A percentile compares a stretch with the other conserved stretches of the same genome.
Evolutionary conservation across 2,888 invertebrate species (phyloP).

Genomic region (Poecilobothrus nobilitatus): DNA sequence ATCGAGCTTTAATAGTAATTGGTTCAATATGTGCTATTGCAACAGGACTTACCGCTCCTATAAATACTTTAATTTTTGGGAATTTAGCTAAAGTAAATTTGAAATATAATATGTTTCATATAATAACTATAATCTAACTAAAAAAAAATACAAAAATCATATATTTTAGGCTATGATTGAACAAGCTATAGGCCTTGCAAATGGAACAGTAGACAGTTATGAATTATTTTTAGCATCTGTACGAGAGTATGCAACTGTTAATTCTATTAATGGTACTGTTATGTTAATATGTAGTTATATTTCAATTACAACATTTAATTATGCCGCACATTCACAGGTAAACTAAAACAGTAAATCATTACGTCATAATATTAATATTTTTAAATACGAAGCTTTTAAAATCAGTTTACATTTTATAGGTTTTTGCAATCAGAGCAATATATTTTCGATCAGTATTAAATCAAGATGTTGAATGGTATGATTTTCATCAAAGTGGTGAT

Average conservation of each 20-base stretch:
- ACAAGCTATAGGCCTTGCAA: slow-evolving; percentile 28
- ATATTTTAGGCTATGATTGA: slow-evolving; percentile 38
- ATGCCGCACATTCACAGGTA: slow-evolving; percentile 62
- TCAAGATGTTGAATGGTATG: slow-evolving; percentile 69
- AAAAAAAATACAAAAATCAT: too few species aligned
- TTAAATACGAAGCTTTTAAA: too few species aligned
- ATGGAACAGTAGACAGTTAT: slow-evolving; percentile 26
- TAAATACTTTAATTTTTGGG: slow-evolving; percentile 61
- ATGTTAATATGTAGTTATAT: slow-evolving; percentile 56
- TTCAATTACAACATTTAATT: slow-evolving; percentile 60
- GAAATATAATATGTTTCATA: too few species aligned
- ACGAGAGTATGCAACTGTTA: slow-evolving; percentile 52
- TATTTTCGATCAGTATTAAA: slow-evolving; percentile 60
- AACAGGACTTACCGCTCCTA: slow-evolving; percentile 57
- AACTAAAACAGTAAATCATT: too few species aligned
- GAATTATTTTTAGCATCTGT: slow-evolving; percentile 48
- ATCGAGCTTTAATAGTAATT: slow-evolving; percentile 50
- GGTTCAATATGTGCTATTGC: slow-evolving; percentile 52
- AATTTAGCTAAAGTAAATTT: slow-evolving; percentile 53
- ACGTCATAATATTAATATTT: too few species aligned
- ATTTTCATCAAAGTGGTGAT: slow-evolving; percentile 61
- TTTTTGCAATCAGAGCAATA: slow-evolving; percentile 53
- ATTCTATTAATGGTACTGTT: slow-evolving; percentile 51
- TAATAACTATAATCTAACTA: too few species aligned
- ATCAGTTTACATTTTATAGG: too few species aligned